Evolutionary conservation across 1,140 invertebrate species (phyloP).

Genomic region (Sycobia sp.): DNA sequence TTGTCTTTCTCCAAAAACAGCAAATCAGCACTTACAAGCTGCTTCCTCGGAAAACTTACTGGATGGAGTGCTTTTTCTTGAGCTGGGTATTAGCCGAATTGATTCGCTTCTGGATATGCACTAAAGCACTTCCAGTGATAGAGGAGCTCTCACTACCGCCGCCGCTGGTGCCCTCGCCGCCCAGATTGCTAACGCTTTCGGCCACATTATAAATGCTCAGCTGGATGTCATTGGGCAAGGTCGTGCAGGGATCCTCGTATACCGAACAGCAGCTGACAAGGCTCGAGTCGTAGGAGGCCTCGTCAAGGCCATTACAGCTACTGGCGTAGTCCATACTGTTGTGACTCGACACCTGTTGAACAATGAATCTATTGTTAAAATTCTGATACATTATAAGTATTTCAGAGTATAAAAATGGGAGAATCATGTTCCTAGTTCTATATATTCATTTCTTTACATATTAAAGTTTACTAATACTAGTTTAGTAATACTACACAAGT

Average conservation of each 20-base stretch:
- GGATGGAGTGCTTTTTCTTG: conserved; percentile 50
- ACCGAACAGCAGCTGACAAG: conserved; percentile 77
- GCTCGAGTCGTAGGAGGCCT: conserved; percentile 73
- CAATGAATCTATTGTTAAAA: too few species aligned
- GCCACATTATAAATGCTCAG: conserved; percentile 53
- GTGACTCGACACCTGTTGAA: conserved; percentile 48
- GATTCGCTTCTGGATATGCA: conserved; percentile 37
- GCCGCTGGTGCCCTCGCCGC: conserved; percentile 68
- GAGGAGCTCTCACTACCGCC: conserved; percentile 79
- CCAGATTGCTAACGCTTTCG: conserved; percentile 72
- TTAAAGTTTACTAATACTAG: too few species aligned
- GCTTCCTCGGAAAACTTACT: conserved; percentile 2
- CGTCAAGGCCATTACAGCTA: conserved; percentile 66
- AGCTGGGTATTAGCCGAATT: conserved; percentile 8
- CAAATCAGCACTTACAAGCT: background rate
- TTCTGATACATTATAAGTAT: too few species aligned
- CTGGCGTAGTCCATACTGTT: conserved; percentile 69
- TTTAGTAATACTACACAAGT: too few species aligned
- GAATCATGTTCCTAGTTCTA: too few species aligned
- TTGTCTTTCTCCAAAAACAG: background rate
- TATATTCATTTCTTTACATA: too few species aligned
- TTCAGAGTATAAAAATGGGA: too few species aligned
- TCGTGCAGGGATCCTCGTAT: conserved; percentile 67
- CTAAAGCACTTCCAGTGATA: conserved; percentile 61
- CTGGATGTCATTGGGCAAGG: conserved; percentile 59